Evolutionary conservation across 92 coral and sea anemone species (phyloP).

Genomic region (Phenganax subtilis): DNA sequence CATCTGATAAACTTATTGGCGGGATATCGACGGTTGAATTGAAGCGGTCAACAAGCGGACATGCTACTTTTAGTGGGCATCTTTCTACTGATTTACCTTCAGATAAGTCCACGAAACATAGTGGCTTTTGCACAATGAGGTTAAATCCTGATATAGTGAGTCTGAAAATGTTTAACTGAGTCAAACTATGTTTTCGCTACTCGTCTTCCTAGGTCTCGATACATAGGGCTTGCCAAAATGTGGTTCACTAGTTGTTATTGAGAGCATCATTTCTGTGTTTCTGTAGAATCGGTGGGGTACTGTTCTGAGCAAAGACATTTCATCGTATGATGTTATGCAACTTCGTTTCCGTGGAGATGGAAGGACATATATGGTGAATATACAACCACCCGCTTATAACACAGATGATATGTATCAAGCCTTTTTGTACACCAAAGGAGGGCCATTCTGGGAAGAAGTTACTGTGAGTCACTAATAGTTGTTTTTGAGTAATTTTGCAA

Average conservation of each 20-base stretch:
- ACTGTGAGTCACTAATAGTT: conserved; percentile 53
- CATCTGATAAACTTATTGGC: conserved; percentile 83
- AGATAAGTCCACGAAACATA: conserved; percentile 71
- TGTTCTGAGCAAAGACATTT: conserved; percentile 63
- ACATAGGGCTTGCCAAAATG: too few species aligned
- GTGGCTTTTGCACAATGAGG: conserved; percentile 87
- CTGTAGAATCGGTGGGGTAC: conserved; percentile 79
- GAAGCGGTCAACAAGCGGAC: conserved; percentile 62
- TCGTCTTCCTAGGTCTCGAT: background rate
- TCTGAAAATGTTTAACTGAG: background rate
- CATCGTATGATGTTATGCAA: conserved; percentile 89
- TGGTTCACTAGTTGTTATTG: background rate
- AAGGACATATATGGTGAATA: conserved; percentile 77
- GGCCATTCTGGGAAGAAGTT: conserved; percentile 89
- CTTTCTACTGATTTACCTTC: conserved; percentile 77
- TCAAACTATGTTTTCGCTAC: background rate
- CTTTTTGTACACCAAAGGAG: conserved; percentile 86
- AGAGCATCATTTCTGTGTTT: background rate
- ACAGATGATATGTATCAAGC: conserved; percentile 94
- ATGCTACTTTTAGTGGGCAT: conserved; percentile 72
- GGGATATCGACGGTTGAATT: conserved; percentile 79
- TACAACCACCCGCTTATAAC: conserved; percentile 75
- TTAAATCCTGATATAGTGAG: conserved; percentile 89
- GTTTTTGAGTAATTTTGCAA: too few species aligned
- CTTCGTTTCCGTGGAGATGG: conserved; percentile 92